These are phyloP conservation scores for Galagoides demidoff DNA, from an alignment of 2,797 vertebrate species.

Conservation along the genomic window DNA sequence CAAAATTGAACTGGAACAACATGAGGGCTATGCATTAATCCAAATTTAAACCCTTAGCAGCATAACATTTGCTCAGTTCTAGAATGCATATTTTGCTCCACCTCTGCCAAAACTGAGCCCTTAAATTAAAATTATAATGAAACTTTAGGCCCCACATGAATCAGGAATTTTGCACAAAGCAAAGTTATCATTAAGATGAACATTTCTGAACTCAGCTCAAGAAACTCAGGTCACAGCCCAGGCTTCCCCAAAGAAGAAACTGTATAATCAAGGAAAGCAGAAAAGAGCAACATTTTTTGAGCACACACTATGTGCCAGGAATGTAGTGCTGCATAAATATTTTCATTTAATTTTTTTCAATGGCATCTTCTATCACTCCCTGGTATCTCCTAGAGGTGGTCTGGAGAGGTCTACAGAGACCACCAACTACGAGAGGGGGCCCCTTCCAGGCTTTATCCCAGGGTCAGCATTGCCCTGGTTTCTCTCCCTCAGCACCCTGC, in stretches of 20 bases:
- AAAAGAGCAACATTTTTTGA: not conserved
- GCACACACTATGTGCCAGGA: not conserved
- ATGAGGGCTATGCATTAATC: slow-evolving; percentile 70
- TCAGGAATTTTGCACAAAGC: slow-evolving; percentile 70
- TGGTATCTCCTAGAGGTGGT: not conserved
- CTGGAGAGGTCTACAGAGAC: not conserved
- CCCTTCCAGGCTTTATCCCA: not conserved
- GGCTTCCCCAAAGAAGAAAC: slow-evolving; percentile 46
- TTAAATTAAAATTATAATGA: slow-evolving; percentile 82
- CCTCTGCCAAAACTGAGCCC: slow-evolving; percentile 70
- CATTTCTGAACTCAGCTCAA: slow-evolving; percentile 71
- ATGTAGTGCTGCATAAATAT: not conserved
- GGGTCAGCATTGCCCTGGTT: no score
- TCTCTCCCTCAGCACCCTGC: not conserved
- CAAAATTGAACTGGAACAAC: slow-evolving; percentile 27
- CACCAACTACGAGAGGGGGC: not conserved
- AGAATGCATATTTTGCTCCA: slow-evolving; percentile 63
- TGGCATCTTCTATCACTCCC: not conserved
- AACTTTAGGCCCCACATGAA: slow-evolving; percentile 73
- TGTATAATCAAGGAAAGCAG: not conserved
- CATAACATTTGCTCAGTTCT: slow-evolving; percentile 20
- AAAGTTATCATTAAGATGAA: slow-evolving; percentile 80
- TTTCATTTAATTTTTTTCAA: not conserved
- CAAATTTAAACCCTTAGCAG: slow-evolving; percentile 74
- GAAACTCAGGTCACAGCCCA: not conserved